Conservation (phyloP, 2,797 vertebrate species). For the Muscicapa striata region DNA sequence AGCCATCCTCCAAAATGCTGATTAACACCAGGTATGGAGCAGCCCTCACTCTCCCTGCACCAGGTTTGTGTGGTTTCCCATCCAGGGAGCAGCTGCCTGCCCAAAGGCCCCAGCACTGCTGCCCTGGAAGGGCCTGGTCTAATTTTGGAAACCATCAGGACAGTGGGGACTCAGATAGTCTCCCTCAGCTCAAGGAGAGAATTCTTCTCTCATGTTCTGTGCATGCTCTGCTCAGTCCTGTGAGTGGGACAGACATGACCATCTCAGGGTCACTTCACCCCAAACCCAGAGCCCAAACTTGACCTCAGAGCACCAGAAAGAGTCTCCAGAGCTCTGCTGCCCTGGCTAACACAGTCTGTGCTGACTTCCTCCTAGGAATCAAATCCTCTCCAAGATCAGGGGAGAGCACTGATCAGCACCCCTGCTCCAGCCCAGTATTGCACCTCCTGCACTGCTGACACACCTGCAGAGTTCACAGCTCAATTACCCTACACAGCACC, state of each 20-base stretch:
- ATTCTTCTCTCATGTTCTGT: background rate
- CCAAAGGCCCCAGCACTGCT: background rate
- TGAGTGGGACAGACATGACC: background rate
- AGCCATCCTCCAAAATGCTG: accelerated
- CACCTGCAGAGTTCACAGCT: background rate
- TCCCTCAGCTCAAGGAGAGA: background rate
- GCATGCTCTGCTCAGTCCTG: accelerated
- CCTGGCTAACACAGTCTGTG: accelerated
- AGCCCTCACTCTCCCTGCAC: accelerated
- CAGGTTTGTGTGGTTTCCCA: background rate
- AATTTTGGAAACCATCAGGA: background rate
- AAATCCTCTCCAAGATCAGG: background rate
- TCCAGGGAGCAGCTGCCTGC: accelerated
- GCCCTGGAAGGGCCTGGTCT: background rate
- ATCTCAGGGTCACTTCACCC: background rate
- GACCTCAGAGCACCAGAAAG: accelerated
- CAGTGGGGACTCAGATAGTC: background rate
- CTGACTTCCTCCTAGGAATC: background rate
- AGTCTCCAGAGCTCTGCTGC: background rate
- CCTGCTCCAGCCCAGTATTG: background rate
- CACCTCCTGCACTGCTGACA: background rate
- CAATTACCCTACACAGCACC: background rate
- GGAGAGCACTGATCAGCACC: background rate
- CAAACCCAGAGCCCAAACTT: background rate
- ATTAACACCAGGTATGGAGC: background rate